A percentile compares a stretch with the other conserved stretches of the same genome.
Conservation (phyloP, 2,113 vertebrate genomes). For the Butorides virescens region DNA sequence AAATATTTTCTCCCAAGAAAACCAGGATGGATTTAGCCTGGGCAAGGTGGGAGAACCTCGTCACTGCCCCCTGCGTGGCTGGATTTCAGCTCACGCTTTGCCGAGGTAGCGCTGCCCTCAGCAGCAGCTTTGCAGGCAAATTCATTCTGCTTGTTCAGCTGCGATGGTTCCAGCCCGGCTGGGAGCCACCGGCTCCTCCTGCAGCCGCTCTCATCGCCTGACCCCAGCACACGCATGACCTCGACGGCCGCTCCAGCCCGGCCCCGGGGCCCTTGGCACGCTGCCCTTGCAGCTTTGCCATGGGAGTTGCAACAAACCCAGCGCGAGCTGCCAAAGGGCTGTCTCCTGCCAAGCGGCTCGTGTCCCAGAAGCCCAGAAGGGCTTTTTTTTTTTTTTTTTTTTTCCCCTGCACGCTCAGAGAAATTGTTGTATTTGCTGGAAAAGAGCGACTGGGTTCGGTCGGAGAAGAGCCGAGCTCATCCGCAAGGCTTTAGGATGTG, state of each 20-base stretch:
- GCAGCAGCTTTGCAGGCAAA: not conserved
- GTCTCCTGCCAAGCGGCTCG: accelerated
- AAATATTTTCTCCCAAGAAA: not conserved
- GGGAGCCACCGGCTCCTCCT: not conserved
- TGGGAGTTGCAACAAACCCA: not conserved
- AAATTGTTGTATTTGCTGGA: not conserved
- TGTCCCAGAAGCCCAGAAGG: not conserved
- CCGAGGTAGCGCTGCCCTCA: not conserved
- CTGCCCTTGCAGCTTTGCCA: not conserved
- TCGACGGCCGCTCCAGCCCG: not conserved
- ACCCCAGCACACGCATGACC: accelerated
- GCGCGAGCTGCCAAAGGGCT: not conserved
- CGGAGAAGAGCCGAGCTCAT: not conserved
- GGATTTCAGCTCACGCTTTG: not conserved
- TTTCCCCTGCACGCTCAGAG: accelerated
- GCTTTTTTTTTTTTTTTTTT: accelerated
- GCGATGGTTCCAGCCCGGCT: not conserved
- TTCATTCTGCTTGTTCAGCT: constrained; percentile 17
- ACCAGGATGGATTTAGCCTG: not conserved
- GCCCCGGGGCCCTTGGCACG: accelerated
- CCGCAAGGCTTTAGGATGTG: not conserved
- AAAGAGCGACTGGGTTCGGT: not conserved
- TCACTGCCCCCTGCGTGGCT: accelerated
- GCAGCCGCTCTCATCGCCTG: not conserved
- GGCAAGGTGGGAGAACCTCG: not conserved